These are phyloP conservation scores for Lophochroa leadbeateri DNA, from an alignment of 2,113 vertebrate species.

Conservation along the genomic window DNA sequence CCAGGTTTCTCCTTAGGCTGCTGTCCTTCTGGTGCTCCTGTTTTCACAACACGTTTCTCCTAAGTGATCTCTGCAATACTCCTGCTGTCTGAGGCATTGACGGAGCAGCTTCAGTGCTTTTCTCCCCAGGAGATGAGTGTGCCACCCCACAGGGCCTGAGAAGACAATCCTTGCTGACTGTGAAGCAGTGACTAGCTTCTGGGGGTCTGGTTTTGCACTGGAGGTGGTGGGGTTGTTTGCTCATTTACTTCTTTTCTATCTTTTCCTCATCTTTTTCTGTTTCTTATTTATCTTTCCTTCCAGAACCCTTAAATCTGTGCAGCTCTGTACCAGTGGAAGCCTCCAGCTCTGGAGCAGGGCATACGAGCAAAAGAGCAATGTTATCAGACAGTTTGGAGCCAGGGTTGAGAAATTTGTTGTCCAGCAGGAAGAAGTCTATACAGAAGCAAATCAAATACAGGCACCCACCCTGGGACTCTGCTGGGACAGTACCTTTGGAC, in stretches of 20 bases:
- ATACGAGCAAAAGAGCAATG: background rate
- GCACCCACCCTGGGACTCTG: background rate
- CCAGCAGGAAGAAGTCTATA: background rate
- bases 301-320: background rate
- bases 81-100: background rate
- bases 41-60: background rate
- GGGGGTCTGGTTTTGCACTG: background rate
- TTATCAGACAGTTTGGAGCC: background rate
- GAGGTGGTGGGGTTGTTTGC: background rate
- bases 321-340: background rate
- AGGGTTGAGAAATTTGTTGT: background rate
- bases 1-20: background rate
- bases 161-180: background rate
- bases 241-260: background rate
- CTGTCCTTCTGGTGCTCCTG: background rate
- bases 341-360: background rate
- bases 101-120: background rate
- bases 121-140: background rate
- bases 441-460: background rate
- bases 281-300: background rate
- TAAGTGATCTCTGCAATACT: background rate
- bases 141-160: background rate
- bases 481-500: background rate
- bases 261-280: background rate
- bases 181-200: accelerated